Conservation (phyloP, 2,888 invertebrate genomes). For the Eupithecia subumbrata region DNA sequence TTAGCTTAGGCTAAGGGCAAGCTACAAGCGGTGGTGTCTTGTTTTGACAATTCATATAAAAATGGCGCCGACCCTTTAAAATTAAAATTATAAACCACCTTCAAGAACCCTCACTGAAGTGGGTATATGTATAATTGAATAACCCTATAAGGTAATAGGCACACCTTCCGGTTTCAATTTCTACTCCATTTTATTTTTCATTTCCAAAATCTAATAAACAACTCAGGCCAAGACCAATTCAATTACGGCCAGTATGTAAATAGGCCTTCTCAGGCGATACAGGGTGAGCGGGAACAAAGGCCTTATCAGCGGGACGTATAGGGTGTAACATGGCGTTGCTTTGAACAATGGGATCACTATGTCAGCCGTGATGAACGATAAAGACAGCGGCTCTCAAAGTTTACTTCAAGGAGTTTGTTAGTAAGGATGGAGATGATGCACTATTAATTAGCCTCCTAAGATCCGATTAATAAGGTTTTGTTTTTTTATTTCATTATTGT, state of each 20-base stretch:
- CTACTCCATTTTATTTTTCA: conserved; percentile 4
- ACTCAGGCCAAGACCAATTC: conserved; percentile 50
- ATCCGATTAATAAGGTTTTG: neutral
- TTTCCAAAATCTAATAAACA: conserved; percentile 24
- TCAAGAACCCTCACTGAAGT: neutral
- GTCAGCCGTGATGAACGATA: conserved; percentile 31
- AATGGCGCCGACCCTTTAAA: neutral
- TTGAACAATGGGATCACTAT: conserved; percentile 37
- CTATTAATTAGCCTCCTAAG: neutral
- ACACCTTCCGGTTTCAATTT: conserved; percentile 9
- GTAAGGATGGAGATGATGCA: neutral
- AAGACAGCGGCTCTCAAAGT: conserved; percentile 30
- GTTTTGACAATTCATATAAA: neutral
- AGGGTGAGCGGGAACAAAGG: conserved; percentile 34
- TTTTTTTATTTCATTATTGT: neutral
- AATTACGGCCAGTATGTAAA: conserved; percentile 64
- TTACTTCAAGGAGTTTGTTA: conserved; percentile 11
- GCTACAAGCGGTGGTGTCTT: neutral
- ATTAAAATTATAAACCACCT: neutral
- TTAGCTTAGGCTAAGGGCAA: neutral
- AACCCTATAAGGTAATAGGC: neutral
- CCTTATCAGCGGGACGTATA: conserved; percentile 33
- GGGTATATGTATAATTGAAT: neutral
- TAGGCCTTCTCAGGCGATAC: conserved; percentile 52
- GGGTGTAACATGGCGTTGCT: conserved; percentile 36